phyloP scores from a whole-genome alignment of 2,888 invertebrate genomes.

The Tipula helvola region DNA sequence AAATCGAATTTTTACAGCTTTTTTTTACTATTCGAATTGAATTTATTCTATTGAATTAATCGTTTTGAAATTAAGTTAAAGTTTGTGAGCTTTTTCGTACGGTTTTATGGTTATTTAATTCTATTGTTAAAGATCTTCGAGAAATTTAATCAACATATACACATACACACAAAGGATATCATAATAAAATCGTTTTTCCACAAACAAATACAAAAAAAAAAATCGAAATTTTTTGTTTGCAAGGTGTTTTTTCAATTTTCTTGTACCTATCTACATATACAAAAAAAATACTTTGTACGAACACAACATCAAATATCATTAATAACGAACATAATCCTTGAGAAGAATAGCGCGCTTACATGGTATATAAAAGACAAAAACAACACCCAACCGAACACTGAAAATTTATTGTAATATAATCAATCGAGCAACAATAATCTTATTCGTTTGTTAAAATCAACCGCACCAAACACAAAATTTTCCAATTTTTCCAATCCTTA shows the following conservation, averaged over 20 bases:
- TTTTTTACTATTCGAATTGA: neutral
- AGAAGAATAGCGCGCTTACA: neutral
- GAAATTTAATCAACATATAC: neutral
- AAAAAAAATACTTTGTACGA: neutral
- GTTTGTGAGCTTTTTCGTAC: neutral
- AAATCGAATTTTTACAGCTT: neutral
- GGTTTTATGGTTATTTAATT: neutral
- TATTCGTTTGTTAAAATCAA: conserved; percentile 4
- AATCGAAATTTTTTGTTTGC: neutral
- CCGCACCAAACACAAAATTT: neutral
- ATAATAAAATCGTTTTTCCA: neutral
- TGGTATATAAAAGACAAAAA: neutral
- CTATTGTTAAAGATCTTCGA: neutral
- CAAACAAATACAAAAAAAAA: neutral
- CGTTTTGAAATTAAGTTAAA: neutral
- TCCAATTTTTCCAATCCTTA: neutral
- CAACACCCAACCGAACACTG: neutral
- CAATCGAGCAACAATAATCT: conserved; percentile 4
- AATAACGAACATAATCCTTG: neutral
- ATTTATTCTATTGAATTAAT: neutral
- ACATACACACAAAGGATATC: neutral
- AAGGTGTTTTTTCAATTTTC: neutral
- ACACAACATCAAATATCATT: neutral
- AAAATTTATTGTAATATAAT: neutral
- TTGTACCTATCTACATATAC: neutral